Base-by-base conservation (phyloP, 64 coral and sea anemone genomes). In the Pocillopora damicornis region DNA sequence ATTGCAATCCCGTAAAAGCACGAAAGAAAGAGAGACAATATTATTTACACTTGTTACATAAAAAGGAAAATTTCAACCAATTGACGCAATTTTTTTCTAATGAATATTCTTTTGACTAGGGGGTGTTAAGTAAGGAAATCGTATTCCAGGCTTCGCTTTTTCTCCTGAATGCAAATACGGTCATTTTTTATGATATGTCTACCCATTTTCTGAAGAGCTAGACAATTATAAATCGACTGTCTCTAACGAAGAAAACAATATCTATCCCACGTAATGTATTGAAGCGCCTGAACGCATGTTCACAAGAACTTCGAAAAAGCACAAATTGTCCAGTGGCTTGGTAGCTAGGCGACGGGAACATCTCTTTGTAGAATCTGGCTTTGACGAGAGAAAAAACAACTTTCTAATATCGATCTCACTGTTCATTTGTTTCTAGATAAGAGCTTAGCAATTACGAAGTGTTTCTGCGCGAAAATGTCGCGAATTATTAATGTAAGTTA, bases 341-440 rank as follows among this genome's bases (percentile, higher is more conserved):
- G 81, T 42, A 58, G 13, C 81, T 13, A 15, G 9, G 81, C 20
- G 58, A 85, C 65, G 18, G 38, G 56, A 9, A 71, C 67, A 85
- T 85, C 56, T 85, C 81, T 72, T 58, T 45, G 37, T 17, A 85
- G 81, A 85, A 71, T 56, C 51, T 85, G 20, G 22, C 17, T 58
- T 72, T n/a, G 20, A 58, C 6, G 15, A 85, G 18, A 82, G 5
- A 72, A 85, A 72, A 14, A 85, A 71, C 10, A 72, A 57, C 36
- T 67, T 45, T 16, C 13, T 12, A 42, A 83, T 23, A 71, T 72
- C 14, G 14, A 58, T 1, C 67, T 22, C 15, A 42, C 37, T 18
- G 35, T 17, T 62, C 38, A 72, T 85, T 85, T 72, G 65, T 42
- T 72, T 25, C 64, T 42, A 13, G 14, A 65, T 45, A 58, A 23